Base-by-base conservation (phyloP, 2,797 vertebrate species). In the Notoglanidium macrostoma region DNA sequence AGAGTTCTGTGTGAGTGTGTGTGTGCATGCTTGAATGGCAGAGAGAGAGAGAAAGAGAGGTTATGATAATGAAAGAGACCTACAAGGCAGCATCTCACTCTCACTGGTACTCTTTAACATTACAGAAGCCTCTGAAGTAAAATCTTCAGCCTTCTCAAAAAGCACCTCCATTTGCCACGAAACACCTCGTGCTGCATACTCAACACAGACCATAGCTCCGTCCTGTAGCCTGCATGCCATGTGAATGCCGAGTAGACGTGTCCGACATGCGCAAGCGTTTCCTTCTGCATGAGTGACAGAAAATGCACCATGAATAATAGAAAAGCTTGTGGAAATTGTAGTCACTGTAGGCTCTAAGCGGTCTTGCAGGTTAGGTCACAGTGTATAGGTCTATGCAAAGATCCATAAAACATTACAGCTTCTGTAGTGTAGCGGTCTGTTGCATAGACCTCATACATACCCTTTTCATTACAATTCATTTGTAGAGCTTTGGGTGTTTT, bases 171-270 rank as follows among this genome's bases (percentile, higher is more conserved):
- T 90, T 89, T 76, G 68, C 86, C 70, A 79, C 26, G 35, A 85
- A 88, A 85, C 80, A 57, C 63, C 85, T 86, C 63, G 78, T 29
- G 61, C 68, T 83, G 81, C 83, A 87, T 82, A 88, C 82, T 81
- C 82, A 87, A 81, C 88, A 87, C 85, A 54, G 67, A 83, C 81
- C 68, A 78, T 35, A 87, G 70, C 70, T 54, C 86, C 35, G 40
- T 81, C 86, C 73, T 67, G 95, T 95, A 96, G 95, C 96, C 95
- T 96, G 96, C 96, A 97, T 97, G 96, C 95, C 95, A 95, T 95
- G 94, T 95, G 95, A 97, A 96, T 96, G 96, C 95, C 95, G 94
- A 93, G 94, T 94, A 94, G 94, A 84, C 84, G 94, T 94, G 92
- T 94, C 91, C 91, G 72, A 87, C 95, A 94, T 93, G 94, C 92